Evolutionary conservation across 2,797 vertebrate genomes (phyloP).

Genomic region (Mycteria americana): DNA sequence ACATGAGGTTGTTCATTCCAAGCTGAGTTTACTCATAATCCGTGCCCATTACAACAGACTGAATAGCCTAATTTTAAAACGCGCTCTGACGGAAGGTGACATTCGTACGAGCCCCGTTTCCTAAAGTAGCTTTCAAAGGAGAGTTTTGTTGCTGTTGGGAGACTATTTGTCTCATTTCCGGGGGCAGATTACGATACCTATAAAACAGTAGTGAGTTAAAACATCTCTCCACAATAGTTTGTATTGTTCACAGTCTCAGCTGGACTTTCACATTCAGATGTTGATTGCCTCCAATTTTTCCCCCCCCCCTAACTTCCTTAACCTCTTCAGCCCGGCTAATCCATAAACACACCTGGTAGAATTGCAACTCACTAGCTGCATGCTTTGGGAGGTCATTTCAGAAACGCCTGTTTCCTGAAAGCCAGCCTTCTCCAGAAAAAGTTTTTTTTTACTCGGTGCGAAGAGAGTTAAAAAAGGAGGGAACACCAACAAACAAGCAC

Average conservation of each 20-base stretch:
- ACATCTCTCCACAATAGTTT: slow-evolving; percentile 37
- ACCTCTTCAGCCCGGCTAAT: not conserved
- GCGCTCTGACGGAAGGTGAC: slow-evolving; percentile 31
- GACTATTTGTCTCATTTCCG: slow-evolving; percentile 66
- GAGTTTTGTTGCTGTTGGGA: slow-evolving; percentile 53
- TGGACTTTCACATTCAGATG: slow-evolving; percentile 64
- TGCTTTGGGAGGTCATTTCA: not conserved
- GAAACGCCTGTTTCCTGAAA: slow-evolving; percentile 4
- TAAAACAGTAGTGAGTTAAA: slow-evolving; percentile 63
- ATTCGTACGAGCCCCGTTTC: slow-evolving; percentile 51
- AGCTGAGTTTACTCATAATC: slow-evolving; percentile 51
- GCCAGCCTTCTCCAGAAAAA: not conserved
- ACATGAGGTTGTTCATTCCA: not conserved
- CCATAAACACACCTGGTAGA: slow-evolving; percentile 56
- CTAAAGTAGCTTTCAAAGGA: slow-evolving; percentile 63
- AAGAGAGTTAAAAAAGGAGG: not conserved
- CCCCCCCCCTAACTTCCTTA: not conserved
- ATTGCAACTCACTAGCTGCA: not conserved
- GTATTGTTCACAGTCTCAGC: slow-evolving; percentile 51
- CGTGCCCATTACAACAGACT: slow-evolving; percentile 36
- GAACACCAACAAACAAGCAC: not conserved
- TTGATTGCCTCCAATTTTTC: slow-evolving; percentile 28
- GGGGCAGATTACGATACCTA: slow-evolving; percentile 64
- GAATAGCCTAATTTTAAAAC: slow-evolving; percentile 64
- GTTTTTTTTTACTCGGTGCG: not conserved